Evolutionary conservation across 2,113 vertebrate genomes (phyloP).

Genomic region (Elaphurus davidianus): DNA sequence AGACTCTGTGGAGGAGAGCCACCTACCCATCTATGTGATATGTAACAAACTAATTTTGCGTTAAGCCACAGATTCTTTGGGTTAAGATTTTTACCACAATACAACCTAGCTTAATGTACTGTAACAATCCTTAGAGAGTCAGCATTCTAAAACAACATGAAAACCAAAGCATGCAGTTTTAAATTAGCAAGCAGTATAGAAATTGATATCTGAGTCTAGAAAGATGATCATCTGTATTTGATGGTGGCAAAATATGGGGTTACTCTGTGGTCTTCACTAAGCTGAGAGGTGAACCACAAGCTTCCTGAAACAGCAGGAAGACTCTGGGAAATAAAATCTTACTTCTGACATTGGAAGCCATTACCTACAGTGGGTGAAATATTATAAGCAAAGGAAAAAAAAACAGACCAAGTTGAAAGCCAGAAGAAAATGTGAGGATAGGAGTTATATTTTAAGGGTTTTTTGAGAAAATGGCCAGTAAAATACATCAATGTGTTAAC

Average conservation of each 20-base stretch:
- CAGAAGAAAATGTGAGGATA: neutral
- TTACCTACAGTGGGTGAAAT: neutral
- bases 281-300: neutral
- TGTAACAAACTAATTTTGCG: neutral
- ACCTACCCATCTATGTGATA: accelerated
- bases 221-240: neutral
- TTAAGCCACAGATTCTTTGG: neutral
- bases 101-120: neutral
- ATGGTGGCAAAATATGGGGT: neutral
- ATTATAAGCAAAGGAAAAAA: neutral
- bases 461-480: neutral
- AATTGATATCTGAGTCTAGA: neutral
- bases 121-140: neutral
- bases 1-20: neutral
- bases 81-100: neutral
- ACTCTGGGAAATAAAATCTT: neutral
- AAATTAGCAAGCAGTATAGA: neutral
- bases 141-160: neutral
- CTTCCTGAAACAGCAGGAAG: neutral
- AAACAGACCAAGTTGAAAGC: neutral
- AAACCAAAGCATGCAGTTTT: no score
- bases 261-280: neutral
- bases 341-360: neutral
- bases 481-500: neutral
- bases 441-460: neutral